A percentile compares a stretch with the other conserved stretches of the same genome.
phyloP scores from a whole-genome alignment of 2,113 vertebrate genomes.

The Scomber colias region DNA sequence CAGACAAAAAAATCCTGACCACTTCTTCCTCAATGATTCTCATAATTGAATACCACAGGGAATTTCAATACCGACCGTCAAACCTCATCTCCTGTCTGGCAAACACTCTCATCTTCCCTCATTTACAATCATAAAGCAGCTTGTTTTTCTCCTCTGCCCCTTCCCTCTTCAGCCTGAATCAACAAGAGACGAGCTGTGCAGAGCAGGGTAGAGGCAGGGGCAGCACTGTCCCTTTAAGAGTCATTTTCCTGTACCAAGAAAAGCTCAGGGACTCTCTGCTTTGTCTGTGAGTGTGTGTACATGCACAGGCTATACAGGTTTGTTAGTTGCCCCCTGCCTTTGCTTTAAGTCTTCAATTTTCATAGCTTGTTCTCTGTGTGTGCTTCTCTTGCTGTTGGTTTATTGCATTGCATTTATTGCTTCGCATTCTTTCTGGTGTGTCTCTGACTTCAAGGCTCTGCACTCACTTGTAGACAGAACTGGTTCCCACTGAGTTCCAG shows the following conservation, averaged over 20 bases:
- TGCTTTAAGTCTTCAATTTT: background rate
- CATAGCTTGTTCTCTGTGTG: background rate
- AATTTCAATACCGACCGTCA: background rate
- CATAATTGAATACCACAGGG: background rate
- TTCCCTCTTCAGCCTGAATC: background rate
- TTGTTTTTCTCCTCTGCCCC: background rate
- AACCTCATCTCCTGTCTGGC: background rate
- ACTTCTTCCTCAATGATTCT: background rate
- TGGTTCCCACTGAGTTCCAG: slow-evolving; percentile 5
- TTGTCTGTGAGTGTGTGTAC: background rate
- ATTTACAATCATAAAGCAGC: background rate
- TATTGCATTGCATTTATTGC: background rate
- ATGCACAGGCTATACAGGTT: background rate
- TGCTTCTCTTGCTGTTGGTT: background rate
- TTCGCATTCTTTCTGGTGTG: background rate
- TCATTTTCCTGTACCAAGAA: slow-evolving; percentile 13
- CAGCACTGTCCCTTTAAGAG: slow-evolving; percentile 31
- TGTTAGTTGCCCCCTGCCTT: background rate
- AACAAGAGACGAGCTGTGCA: slow-evolving; percentile 3
- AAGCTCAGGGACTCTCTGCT: background rate
- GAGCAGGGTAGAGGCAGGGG: background rate
- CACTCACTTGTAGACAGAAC: background rate
- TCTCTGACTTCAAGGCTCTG: background rate
- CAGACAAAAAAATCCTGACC: background rate
- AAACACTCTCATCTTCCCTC: background rate